Evolutionary conservation across 2,888 invertebrate species (phyloP).

Genomic region (Halictus ligatus): DNA sequence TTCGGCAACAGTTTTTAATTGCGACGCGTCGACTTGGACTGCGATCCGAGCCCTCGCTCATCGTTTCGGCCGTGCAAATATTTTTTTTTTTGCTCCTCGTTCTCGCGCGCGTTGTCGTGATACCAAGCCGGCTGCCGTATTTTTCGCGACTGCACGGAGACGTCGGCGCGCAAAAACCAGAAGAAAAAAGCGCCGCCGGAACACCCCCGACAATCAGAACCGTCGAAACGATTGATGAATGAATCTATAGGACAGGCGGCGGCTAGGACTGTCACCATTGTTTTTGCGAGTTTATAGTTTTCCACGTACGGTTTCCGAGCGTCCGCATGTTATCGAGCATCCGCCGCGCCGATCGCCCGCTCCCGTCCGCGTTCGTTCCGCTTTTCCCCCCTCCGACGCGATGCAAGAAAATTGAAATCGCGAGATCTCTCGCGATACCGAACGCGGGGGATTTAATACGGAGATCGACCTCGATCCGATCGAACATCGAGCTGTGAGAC

Average conservation of each 20-base stretch:
- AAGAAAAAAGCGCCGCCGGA: slow-evolving; percentile 49
- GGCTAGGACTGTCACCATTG: slow-evolving; percentile 24
- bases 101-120: slow-evolving; percentile 13
- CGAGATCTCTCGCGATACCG: slow-evolving; percentile 29
- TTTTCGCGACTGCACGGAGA: slow-evolving; percentile 64
- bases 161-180: slow-evolving; percentile 44
- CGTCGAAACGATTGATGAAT: slow-evolving; percentile 70
- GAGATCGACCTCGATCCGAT: slow-evolving; percentile 22
- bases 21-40: slow-evolving; percentile 55
- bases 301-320: slow-evolving; percentile 26
- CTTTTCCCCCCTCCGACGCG: background rate
- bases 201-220: slow-evolving; percentile 63
- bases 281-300: slow-evolving; percentile 54
- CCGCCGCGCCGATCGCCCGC: slow-evolving; percentile 2
- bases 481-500: background rate
- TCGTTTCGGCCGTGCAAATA: slow-evolving; percentile 33
- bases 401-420: slow-evolving; percentile 51
- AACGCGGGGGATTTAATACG: slow-evolving; percentile 25
- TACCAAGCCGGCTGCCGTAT: slow-evolving; percentile 38
- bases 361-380: slow-evolving; percentile 18
- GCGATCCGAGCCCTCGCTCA: slow-evolving; percentile 50
- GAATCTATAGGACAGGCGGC: slow-evolving; percentile 56
- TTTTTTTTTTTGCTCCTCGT: background rate
- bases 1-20: slow-evolving; percentile 74
- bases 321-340: slow-evolving; percentile 36